These are phyloP conservation scores for Pyrochroa serraticornis DNA, from an alignment of 2,888 invertebrate species.

Conservation along the genomic window DNA sequence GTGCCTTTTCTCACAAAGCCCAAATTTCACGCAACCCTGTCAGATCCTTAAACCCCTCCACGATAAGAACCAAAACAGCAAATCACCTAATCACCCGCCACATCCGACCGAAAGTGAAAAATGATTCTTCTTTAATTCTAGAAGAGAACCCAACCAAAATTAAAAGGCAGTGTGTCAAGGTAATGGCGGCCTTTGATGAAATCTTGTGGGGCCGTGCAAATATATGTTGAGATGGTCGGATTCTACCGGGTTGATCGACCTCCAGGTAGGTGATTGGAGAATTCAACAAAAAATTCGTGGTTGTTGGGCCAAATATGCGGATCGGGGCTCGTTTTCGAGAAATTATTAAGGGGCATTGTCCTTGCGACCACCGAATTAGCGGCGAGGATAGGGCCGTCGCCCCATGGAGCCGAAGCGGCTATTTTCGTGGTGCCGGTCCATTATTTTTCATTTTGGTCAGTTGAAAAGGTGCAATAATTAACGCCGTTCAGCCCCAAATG, in stretches of 20 bases:
- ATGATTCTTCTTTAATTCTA: slow-evolving; percentile 21
- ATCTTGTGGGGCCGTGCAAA: slow-evolving; percentile 9
- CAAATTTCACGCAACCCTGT: too few relatives aligned
- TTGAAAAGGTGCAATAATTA: too few relatives aligned
- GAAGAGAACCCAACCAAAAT: slow-evolving; percentile 21
- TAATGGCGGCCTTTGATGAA: neutral
- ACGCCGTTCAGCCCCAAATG: too few relatives aligned
- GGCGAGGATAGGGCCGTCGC: too few relatives aligned
- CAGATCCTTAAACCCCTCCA: too few relatives aligned
- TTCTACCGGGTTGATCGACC: slow-evolving; percentile 29
- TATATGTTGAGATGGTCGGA: slow-evolving; percentile 14
- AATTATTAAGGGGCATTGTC: slow-evolving; percentile 9
- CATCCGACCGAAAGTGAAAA: slow-evolving; percentile 20
- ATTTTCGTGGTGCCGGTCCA: too few relatives aligned
- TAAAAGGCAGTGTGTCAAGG: slow-evolving; percentile 19
- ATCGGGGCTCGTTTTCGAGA: slow-evolving; percentile 3
- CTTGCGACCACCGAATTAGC: neutral
- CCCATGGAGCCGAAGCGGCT: too few relatives aligned
- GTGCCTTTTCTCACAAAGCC: too few relatives aligned
- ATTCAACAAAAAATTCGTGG: neutral
- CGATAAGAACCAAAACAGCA: too few relatives aligned
- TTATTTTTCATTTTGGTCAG: too few relatives aligned
- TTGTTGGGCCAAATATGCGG: neutral
- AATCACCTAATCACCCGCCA: too few relatives aligned
- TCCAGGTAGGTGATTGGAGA: slow-evolving; percentile 25